phyloP scores from a whole-genome alignment of 2,888 invertebrate species.

The Elaeidobius kamerunicus region DNA sequence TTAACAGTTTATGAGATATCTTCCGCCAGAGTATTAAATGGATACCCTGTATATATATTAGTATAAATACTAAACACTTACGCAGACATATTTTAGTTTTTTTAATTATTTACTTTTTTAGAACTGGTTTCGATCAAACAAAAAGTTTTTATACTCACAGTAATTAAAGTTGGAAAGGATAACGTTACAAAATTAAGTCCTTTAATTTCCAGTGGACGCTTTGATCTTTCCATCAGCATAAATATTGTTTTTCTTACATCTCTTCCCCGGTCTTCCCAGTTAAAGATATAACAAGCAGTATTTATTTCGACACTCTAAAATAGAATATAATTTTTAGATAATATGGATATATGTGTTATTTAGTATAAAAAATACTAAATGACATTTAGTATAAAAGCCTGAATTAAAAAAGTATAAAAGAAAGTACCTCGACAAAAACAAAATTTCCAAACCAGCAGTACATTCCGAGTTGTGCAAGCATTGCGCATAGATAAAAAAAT shows the following conservation, averaged over 20 bases:
- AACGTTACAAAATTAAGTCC: slow-evolving; percentile 13
- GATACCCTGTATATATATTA: no score
- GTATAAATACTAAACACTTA: no score
- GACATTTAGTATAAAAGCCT: no score
- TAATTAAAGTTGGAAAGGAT: slow-evolving; percentile 15
- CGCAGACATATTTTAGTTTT: no score
- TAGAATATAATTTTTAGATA: no score
- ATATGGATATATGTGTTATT: no score
- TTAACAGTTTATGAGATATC: no score
- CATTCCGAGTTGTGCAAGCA: slow-evolving; percentile 38
- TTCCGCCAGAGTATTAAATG: no score
- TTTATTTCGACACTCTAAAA: slow-evolving; percentile 23
- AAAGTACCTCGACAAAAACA: slow-evolving; percentile 37
- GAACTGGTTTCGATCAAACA: no score
- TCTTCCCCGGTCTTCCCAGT: slow-evolving; percentile 20
- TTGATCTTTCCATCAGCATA: slow-evolving; percentile 29
- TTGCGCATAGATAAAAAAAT: slow-evolving; percentile 34
- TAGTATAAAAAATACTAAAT: no score
- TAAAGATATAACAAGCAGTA: slow-evolving; percentile 21
- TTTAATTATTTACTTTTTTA: no score
- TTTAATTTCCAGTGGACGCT: slow-evolving; percentile 17
- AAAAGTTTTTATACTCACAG: slow-evolving; percentile 15
- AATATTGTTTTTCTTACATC: slow-evolving; percentile 16
- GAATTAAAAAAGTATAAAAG: no score
- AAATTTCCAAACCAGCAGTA: slow-evolving; percentile 41